Evolutionary conservation across 2,797 vertebrate species (phyloP), one percentile per base, ranked within the genome.

Genomic region (Periparus ater): DNA sequence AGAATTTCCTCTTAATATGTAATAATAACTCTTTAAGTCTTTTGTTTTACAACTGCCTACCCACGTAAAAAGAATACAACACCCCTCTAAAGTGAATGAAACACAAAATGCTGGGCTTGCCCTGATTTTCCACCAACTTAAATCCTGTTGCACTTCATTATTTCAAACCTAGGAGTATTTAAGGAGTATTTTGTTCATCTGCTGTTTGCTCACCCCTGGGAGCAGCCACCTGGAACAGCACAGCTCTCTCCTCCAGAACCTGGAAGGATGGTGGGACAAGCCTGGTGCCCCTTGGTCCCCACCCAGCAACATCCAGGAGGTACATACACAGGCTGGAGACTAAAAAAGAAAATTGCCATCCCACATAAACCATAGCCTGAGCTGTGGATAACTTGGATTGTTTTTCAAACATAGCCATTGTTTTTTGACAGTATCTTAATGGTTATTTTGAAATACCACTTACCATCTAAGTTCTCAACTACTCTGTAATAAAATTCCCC

Each of bases 341-440:
- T 27, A 48, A 10, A 22, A 38, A 36, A n/a, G 9, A 32, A 8
- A 42, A 48, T 25, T 34, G 55, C 13, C 13, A 51, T 18, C 14
- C 17, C 26, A 6, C 0, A 4, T 14, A 60, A 77, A 63, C 17
- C 10, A 57, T 7, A 55, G 40, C 7, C 40, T 11, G 27, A 65
- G 29, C 22, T 79, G 29, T 2, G 2, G 23, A 61, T 32, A 87
- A 68, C 3, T 25, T 3, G 3, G 7, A 45, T 25, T 32, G 62
- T 44, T 91, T 58, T 40, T 45, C 42, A 85, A 87, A 70, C 0
- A 0, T 2, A 82, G 25, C 18, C 42, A 61, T 79, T 0, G 0
- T 1, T 14, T 73, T 90, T 62, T 51, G 32, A 50, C 40, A 73
- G 23, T 25, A 20, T 44, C 30, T 44, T 81, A 72, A 86, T 7